Evolutionary conservation across 35 echinoderm and acorn worm species (phyloP).

Genomic region (Apostichopus parvimensis): DNA sequence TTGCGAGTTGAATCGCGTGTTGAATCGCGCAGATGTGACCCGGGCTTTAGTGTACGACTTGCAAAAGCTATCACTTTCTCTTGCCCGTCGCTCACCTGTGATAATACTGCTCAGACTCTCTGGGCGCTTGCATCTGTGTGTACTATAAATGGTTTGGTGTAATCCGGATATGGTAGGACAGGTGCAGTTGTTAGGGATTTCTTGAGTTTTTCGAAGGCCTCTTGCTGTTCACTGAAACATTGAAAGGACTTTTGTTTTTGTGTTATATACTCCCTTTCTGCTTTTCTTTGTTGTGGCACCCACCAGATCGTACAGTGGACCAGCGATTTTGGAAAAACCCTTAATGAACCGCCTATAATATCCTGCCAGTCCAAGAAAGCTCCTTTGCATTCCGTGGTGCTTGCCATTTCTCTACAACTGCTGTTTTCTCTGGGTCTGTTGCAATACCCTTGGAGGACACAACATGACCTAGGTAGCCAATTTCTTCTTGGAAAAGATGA

Average conservation of each 20-base stretch:
- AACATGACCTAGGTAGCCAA: constrained; percentile 68
- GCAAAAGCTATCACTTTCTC: constrained; percentile 31
- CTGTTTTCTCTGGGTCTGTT: constrained; percentile 67
- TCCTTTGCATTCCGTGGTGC: no score
- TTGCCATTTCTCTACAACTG: no score
- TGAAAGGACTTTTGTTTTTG: not conserved
- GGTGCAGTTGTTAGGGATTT: constrained; percentile 20
- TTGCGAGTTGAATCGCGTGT: no score
- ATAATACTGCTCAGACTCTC: constrained; percentile 17
- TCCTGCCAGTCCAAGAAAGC: no score
- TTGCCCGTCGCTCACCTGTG: not conserved
- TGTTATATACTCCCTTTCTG: no score
- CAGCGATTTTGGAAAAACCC: no score
- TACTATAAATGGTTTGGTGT: constrained; percentile 18
- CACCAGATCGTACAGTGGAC: no score
- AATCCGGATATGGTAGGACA: constrained; percentile 33
- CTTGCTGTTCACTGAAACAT: not conserved
- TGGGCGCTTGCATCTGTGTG: not conserved
- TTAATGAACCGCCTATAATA: no score
- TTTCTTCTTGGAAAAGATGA: constrained; percentile 45
- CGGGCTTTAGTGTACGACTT: constrained; percentile 29
- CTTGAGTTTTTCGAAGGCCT: not conserved
- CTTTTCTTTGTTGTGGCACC: no score
- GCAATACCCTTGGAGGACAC: constrained; percentile 53
- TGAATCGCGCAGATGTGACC: no score